Evolutionary conservation across 2,797 vertebrate genomes (phyloP).

Genomic region (Coilia nasus): DNA sequence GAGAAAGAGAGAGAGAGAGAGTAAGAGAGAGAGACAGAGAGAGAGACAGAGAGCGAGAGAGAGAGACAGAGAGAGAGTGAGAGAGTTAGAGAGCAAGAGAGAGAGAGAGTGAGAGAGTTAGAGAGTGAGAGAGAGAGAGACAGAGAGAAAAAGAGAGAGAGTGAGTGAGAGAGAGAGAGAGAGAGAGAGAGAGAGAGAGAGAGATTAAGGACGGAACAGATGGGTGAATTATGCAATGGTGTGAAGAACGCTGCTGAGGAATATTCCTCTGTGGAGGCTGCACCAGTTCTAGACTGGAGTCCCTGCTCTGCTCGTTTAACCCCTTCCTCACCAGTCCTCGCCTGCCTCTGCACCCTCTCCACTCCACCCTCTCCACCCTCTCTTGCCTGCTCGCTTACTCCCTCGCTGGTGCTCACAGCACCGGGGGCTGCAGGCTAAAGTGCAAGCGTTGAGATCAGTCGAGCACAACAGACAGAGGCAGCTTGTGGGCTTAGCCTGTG

Average conservation of each 20-base stretch:
- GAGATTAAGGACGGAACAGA: constrained; percentile 47
- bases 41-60: constrained; percentile 33
- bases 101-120: too few species aligned
- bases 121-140: constrained; percentile 25
- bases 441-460: constrained; percentile 1
- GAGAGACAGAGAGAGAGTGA: constrained; percentile 14
- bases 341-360: neutral
- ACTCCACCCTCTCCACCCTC: too few species aligned
- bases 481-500: neutral
- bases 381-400: neutral
- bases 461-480: neutral
- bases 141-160: constrained; percentile 17
- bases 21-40: constrained; percentile 27
- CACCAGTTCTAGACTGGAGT: constrained; percentile 36
- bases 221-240: constrained; percentile 53
- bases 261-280: constrained; percentile 47
- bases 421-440: neutral
- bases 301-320: constrained; percentile 39
- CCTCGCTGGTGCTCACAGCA: neutral
- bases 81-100: neutral
- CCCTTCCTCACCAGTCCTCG: constrained; percentile 32
- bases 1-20: constrained; percentile 14
- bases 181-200: constrained; percentile 33
- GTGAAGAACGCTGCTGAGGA: constrained; percentile 52
- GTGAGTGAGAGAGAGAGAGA: neutral